Evolutionary conservation across 2,888 invertebrate species (phyloP), one percentile per base, ranked within the genome.

Genomic region (Rambutsinella grinnellia): DNA sequence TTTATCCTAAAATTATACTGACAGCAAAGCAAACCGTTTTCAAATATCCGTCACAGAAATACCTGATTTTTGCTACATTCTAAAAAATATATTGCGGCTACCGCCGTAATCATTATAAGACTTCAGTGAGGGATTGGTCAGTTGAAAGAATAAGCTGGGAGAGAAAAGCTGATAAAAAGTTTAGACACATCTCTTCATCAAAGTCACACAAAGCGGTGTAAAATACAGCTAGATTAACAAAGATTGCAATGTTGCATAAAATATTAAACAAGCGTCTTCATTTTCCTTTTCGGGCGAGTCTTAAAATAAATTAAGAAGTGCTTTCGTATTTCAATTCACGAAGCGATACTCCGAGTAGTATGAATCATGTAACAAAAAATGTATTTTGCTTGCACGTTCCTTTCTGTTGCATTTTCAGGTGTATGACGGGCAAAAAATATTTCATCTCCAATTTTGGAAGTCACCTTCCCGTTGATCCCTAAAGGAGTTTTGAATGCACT

Each of bases 381-480:
- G 36, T 13, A 36, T 36, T 36, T 36, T 36, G 36, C 13, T 36
- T 53, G 21, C 24, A 10, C 26, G 49, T 26, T 27, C 26, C 23
- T 47, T 28, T 69, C 51, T 56, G 70, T 47, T 71, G 57, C 58
- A 58, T 57, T 63, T 57, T 58, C 26, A 28, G 47, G 66, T 67
- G 51, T 58, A 28, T 69, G 62, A 67, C 67, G 68, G 56, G 58
- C 36, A 70, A 76, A 75, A 79, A 79, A 79, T 67, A 72, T 62
- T 67, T 69, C 74, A 63, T 46, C 63, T 76, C 79, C 79, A 72
- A 76, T 67, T 79, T 79, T 79, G 79, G 79, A 79, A 79, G 67
- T 71, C 76, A 79, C 61, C 78, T 70, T 75, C 75, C 76, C 71
- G 76, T 79, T 79, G 76, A 72, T 70, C 71, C 72, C 72, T 51